Conservation (phyloP, 1,140 invertebrate species). For the Carposina sasakii region DNA sequence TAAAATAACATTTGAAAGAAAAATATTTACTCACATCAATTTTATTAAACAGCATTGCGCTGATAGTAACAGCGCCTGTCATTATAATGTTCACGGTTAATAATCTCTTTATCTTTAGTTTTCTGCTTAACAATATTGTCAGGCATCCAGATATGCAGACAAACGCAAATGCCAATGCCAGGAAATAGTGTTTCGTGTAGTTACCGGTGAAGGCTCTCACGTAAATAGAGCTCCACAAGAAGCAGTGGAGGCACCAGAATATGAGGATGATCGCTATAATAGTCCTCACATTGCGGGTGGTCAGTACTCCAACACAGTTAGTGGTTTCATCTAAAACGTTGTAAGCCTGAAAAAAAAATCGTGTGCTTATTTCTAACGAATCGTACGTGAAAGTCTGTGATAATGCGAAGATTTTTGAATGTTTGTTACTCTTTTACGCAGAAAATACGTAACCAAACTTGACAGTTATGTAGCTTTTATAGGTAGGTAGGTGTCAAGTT, state of each 20-base stretch:
- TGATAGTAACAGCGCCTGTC: constrained; percentile 29
- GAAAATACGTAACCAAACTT: too few species aligned
- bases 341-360: constrained; percentile 50
- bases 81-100: constrained; percentile 38
- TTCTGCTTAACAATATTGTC: constrained; percentile 31
- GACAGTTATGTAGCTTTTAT: too few species aligned
- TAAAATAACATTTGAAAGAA: too few species aligned
- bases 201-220: constrained; percentile 30
- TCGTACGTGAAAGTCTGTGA: too few species aligned
- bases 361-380: too few species aligned
- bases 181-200: constrained; percentile 23
- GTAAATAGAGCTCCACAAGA: constrained; percentile 48
- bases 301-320: constrained; percentile 43
- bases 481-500: too few species aligned
- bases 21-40: constrained; percentile 45
- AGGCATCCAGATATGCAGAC: constrained; percentile 18
- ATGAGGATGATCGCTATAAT: constrained; percentile 25
- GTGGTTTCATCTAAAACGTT: constrained; percentile 42
- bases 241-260: constrained; percentile 45
- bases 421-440: too few species aligned
- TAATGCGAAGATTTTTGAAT: too few species aligned
- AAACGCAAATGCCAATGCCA: constrained; percentile 10
- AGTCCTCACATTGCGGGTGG: constrained; percentile 39
- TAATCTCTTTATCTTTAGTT: constrained; percentile 35
- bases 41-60: constrained; percentile 19